Base-by-base conservation (phyloP, 64 coral and sea anemone species). In the Actinia equina region DNA sequence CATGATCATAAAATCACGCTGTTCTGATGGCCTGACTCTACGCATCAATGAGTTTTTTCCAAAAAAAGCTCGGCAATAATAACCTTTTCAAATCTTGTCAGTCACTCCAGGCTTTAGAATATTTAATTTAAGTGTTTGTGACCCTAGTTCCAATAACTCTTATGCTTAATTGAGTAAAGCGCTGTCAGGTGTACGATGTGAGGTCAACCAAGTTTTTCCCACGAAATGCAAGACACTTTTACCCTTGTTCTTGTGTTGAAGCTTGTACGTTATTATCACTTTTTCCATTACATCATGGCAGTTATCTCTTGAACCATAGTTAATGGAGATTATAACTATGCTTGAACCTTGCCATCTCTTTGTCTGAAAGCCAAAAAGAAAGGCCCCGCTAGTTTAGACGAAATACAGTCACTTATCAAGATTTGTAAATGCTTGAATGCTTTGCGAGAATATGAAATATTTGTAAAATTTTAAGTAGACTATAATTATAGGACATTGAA, bases 1-100 rank as follows among this genome's bases (percentile, higher is more conserved):
- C 8, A 74, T 23, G 23, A 65, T n/a, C 69, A 74, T 74, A 30
- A 74, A 74, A 74, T 74, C 69, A 74, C 69, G 69, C 69, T 74
- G 37, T 30, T 26, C 27, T 74, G 13, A 41, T 41, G 22, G 69
- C n/a, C 15, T 65, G 19, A 6, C 26, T 30, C n/a, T 26, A 30
- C 69, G 69, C 69, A 74, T 25, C 69, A 74, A 41, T 74, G 12
- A 27, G 0, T 41, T 30, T 26, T 13, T 37, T 14, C 20, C 1
- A 37, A 37, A 37, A 16, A 74, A 41, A 20, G 3, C 63, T 67
- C 69, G 3, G 10, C n/a, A 41, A 30, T 74, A 69, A 27, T 74
- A 74, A 74, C 69, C 25, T 30, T 30, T 13, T 30, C 27, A 74
- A 41, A 25, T 12, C 0, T 14, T 30, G 10, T 30, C 26, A 74